These are phyloP conservation scores for Corythucha ciliata DNA, from an alignment of 2,888 invertebrate genomes.

Conservation along the genomic window DNA sequence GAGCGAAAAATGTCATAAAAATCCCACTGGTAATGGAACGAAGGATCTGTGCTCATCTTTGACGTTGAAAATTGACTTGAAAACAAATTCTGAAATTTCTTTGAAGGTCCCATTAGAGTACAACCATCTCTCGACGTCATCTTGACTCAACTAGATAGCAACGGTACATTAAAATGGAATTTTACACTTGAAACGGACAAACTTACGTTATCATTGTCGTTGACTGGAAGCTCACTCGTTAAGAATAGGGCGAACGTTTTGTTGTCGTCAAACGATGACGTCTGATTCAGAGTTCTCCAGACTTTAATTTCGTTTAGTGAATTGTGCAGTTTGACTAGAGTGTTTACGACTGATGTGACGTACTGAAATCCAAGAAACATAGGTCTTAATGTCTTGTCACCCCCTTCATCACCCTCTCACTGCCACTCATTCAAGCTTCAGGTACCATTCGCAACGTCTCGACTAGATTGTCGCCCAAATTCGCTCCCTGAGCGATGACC, in stretches of 20 bases:
- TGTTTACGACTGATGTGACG: slow-evolving; percentile 13
- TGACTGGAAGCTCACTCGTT: background rate
- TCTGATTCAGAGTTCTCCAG: slow-evolving; percentile 5
- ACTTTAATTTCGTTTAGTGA: slow-evolving; percentile 21
- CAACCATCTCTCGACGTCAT: slow-evolving; percentile 24
- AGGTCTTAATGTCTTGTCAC: background rate
- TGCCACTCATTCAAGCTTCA: too few relatives aligned
- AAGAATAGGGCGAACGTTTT: slow-evolving; percentile 1
- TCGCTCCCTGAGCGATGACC: too few relatives aligned
- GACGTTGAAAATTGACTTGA: slow-evolving; percentile 20
- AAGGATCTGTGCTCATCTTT: slow-evolving; percentile 21
- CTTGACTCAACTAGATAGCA: slow-evolving; percentile 13
- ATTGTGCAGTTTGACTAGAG: slow-evolving; percentile 20
- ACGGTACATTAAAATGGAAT: background rate
- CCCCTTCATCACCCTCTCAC: background rate
- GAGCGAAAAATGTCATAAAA: slow-evolving; percentile 16
- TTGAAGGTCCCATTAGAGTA: slow-evolving; percentile 16
- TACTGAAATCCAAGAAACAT: slow-evolving; percentile 12
- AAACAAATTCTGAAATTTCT: slow-evolving; percentile 22
- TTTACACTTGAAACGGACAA: background rate
- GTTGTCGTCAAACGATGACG: background rate
- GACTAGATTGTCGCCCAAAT: too few relatives aligned
- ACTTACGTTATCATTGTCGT: too few relatives aligned
- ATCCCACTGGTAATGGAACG: slow-evolving; percentile 23
- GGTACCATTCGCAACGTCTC: too few relatives aligned